Evolutionary conservation across 2,113 vertebrate species (phyloP).

Genomic region (Platanista minor): DNA sequence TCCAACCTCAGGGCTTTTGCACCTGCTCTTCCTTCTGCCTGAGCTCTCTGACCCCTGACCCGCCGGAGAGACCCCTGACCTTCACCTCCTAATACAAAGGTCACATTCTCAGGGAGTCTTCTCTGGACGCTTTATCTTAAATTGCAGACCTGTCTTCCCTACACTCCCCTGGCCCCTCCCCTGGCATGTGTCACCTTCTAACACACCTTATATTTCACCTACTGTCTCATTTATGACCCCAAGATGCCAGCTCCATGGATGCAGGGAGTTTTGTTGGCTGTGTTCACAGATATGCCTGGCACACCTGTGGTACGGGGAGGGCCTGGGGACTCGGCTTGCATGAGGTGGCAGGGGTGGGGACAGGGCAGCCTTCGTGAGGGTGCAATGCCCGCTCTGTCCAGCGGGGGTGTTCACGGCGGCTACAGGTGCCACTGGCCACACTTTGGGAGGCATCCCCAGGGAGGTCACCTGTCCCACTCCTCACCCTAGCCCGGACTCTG

Average conservation of each 20-base stretch:
- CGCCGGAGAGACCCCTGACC: fast-evolving
- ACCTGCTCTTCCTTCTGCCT: not conserved
- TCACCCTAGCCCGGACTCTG: not conserved
- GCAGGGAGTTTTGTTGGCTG: not conserved
- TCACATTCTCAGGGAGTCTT: not conserved
- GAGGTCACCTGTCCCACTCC: not conserved
- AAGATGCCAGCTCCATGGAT: not conserved
- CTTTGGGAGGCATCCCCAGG: not conserved
- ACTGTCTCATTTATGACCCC: not conserved
- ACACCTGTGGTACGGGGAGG: fast-evolving
- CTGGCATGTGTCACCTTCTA: not conserved
- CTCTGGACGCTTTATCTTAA: not conserved
- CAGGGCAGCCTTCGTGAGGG: not conserved
- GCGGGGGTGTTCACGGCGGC: not conserved
- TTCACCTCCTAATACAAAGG: not conserved
- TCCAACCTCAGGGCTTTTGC: not conserved
- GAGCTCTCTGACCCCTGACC: not conserved
- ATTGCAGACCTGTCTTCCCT: fast-evolving
- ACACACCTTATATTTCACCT: fast-evolving
- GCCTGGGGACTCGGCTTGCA: not conserved
- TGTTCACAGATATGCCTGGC: not conserved
- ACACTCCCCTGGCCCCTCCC: not conserved
- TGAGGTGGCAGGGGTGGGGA: not conserved
- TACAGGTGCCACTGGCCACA: not conserved
- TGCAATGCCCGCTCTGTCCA: not conserved